Base-by-base conservation (phyloP, 2,113 vertebrate species). In the Polyodon spathula region DNA sequence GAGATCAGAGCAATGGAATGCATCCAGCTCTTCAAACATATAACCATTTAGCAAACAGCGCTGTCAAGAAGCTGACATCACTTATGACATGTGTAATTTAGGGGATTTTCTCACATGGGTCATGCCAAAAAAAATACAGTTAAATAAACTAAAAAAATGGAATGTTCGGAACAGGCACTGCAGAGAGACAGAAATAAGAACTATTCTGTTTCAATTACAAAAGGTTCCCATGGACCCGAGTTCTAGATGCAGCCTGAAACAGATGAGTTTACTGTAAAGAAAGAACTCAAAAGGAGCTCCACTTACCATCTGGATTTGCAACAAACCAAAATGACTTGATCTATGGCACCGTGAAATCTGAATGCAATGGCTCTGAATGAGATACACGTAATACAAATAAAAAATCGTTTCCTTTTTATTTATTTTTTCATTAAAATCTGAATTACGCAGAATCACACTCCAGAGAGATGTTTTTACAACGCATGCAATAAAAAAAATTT, bases 11-110 rank as follows among this genome's bases (percentile, higher is more conserved):
- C 73, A 60, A 78, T 83, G 84, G 82, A 82, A 75, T 60, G 50
- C 41, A 68, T 84, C 80, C 83, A 85, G 70, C 73, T 73, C 62
- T 64, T 75, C 69, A 81, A 80, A 77, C 59, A 38, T 58, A 57
- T 69, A 75, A 81, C 69, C 72, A 74, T 80, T 84, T 76, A 74
- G 71, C 60, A 66, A 68, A 70, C 73, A 67, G 46, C 44, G 63
- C 71, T 78, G 78, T 78, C 78, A 77, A 76, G 50, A 60, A 43
- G 66, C 73, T 78, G 71, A 75, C 75, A 68, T 66, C 63, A 67
- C 66, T 68, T 70, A 78, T 81, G 81, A 83, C 76, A 82, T 73
- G 77, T 66, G 71, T 84, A 88, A 86, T 88, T 85, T 84, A 73
- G 79, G 81, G 84, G 81, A 85, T 84, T 87, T 85, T 84, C 80